Base-by-base conservation (phyloP, 2,888 invertebrate species). In the Leptinotarsa haldemani region DNA sequence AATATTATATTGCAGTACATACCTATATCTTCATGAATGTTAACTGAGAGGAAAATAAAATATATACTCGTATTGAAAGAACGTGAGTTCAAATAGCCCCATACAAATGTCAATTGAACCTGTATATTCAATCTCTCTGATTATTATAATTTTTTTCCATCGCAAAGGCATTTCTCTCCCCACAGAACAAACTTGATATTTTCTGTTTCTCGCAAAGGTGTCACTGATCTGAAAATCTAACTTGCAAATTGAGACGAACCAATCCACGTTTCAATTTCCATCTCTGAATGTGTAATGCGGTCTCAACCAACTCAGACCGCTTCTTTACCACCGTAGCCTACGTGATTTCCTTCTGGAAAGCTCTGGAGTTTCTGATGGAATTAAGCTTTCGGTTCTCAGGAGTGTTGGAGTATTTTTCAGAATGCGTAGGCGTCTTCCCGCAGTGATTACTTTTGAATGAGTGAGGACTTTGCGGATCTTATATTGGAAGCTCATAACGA, bases 211-310 rank as follows among this genome's bases (percentile, higher is more conserved):
- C 80, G 77, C 79, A 78, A 77, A 80, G 81, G 80, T 81, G 82
- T 81, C 80, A 80, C 79, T 73, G 77, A 70, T 79, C 76, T 74
- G 74, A 74, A 73, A 79, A 83, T 83, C 80, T 83, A 81, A 83
- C 82, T 83, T 83, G 82, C 83, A 83, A 83, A 83, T 83, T 75
- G 80, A 74, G 77, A 77, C 77, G 80, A 82, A 79, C 77, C 81
- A 82, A 83, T 83, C 80, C 83, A 81, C 81, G 82, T 82, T 84
- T 84, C 83, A 83, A 83, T 83, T 83, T 82, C 82, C 79, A 80
- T 80, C 80, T 81, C 80, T 81, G 83, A 83, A 83, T 83, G 81
- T 81, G 82, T 83, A 83, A 83, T 83, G 80, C 80, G 81, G 81
- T 64, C 70, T 50, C 70, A 65, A 56, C 69, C 63, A 58, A 70